Percentiles rank a stretch among this genome's conserved stretches.
Evolutionary conservation across 2,797 vertebrate genomes (phyloP).

Genomic region (Lerista edwardsae): DNA sequence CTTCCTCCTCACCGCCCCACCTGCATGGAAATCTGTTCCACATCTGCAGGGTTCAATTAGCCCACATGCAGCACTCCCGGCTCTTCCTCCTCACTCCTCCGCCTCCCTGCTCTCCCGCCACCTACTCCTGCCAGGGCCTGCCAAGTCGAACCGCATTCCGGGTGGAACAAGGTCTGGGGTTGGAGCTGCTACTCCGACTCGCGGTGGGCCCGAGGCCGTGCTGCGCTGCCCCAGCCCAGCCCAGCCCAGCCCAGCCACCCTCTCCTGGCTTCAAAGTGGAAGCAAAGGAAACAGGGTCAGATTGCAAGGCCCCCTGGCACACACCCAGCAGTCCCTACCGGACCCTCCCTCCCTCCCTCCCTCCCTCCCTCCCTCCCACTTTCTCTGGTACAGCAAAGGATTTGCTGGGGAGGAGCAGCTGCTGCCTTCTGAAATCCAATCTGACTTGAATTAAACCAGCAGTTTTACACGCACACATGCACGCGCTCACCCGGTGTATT

Average conservation of each 20-base stretch:
- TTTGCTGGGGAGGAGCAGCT: conserved; percentile 49
- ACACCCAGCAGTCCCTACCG: conserved; percentile 45
- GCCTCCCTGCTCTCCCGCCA: background rate
- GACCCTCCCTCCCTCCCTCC: conserved; percentile 28
- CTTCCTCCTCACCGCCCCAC: background rate
- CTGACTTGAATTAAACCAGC: conserved; percentile 57
- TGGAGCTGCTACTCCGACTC: conserved; percentile 39
- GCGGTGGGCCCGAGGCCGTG: conserved; percentile 20
- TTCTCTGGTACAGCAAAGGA: conserved; percentile 29
- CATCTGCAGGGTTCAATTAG: conserved; percentile 34
- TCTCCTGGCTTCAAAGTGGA: conserved; percentile 57
- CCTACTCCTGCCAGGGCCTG: background rate
- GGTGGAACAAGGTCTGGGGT: background rate
- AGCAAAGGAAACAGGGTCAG: conserved; percentile 39
- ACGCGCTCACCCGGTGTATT: background rate
- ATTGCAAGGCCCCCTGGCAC: conserved; percentile 51
- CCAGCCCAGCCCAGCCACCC: conserved; percentile 64
- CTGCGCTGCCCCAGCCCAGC: background rate
- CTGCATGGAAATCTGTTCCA: conserved; percentile 17
- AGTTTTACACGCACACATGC: too few relatives aligned
- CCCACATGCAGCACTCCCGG: background rate
- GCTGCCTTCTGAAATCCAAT: conserved; percentile 12
- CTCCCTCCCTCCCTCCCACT: conserved; percentile 24
- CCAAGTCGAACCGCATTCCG: conserved; percentile 14
- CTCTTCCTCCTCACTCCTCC: background rate